Conservation (phyloP, 1,140 invertebrate genomes). For the Ooceraea biroi region DNA sequence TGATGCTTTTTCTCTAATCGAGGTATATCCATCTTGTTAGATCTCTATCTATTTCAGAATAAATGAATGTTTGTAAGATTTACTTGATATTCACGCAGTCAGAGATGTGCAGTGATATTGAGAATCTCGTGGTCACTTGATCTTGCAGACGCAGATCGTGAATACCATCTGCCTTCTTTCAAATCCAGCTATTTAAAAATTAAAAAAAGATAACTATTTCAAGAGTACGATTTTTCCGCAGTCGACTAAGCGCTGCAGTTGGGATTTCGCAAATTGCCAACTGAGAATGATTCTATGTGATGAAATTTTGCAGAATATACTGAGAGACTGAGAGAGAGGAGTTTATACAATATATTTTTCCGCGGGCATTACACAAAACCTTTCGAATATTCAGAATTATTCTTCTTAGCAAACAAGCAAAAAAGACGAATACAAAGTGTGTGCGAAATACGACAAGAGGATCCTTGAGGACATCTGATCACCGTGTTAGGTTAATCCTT, state of each 20-base stretch:
- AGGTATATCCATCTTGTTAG: background rate
- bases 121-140: background rate
- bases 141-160: background rate
- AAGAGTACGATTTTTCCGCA: conserved; percentile 15
- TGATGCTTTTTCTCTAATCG: background rate
- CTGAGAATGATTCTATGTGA: conserved; percentile 7
- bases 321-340: conserved; percentile 44
- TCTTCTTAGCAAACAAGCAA: conserved; percentile 40
- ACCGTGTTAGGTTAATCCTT: conserved; percentile 34
- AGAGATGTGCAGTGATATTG: background rate
- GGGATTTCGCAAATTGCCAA: conserved; percentile 41
- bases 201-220: background rate
- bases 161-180: background rate
- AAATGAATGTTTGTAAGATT: background rate
- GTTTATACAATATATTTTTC: conserved; percentile 49
- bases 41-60: background rate
- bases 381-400: conserved; percentile 31
- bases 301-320: conserved; percentile 52
- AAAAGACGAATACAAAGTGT: no score
- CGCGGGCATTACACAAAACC: conserved; percentile 1
- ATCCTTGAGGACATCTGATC: background rate
- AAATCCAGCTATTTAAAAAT: background rate
- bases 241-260: background rate
- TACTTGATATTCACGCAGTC: background rate
- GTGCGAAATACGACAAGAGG: background rate